Conservation (phyloP, 2,797 vertebrate species). For the Sarcoramphus papa region DNA sequence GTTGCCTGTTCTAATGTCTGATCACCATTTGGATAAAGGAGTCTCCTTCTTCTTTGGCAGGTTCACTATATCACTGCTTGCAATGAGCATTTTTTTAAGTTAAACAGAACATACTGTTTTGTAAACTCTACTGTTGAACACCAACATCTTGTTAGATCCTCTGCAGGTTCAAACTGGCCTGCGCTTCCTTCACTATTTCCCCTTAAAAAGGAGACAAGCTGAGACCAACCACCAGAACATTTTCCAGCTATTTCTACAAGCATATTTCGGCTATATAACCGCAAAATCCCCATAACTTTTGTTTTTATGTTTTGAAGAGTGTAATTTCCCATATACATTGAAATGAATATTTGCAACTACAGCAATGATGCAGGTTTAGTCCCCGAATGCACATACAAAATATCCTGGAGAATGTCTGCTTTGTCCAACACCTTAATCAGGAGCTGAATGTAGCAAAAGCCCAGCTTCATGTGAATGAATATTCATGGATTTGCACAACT, state of each 20-base stretch:
- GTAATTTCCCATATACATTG: not conserved
- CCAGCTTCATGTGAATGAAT: not conserved
- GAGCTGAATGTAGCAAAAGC: not conserved
- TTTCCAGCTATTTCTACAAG: not conserved
- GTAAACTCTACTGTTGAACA: not conserved
- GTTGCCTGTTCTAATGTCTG: not conserved
- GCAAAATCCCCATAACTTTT: not conserved
- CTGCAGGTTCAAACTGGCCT: not conserved
- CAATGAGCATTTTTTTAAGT: not conserved
- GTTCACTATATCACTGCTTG: not conserved
- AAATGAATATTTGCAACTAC: not conserved
- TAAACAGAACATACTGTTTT: not conserved
- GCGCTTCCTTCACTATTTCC: not conserved
- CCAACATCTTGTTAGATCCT: not conserved
- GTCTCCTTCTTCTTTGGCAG: not conserved
- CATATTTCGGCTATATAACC: not conserved
- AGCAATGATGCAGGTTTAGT: not conserved
- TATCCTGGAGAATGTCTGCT: not conserved
- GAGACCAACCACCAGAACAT: not conserved
- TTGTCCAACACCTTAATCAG: not conserved
- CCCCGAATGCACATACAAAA: not conserved
- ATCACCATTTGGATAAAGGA: not conserved
- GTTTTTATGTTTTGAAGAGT: not conserved
- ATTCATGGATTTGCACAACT: not conserved
- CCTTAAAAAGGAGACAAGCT: not conserved